Conservation (phyloP, 2,113 vertebrate species). For the Sigmodon hispidus region DNA sequence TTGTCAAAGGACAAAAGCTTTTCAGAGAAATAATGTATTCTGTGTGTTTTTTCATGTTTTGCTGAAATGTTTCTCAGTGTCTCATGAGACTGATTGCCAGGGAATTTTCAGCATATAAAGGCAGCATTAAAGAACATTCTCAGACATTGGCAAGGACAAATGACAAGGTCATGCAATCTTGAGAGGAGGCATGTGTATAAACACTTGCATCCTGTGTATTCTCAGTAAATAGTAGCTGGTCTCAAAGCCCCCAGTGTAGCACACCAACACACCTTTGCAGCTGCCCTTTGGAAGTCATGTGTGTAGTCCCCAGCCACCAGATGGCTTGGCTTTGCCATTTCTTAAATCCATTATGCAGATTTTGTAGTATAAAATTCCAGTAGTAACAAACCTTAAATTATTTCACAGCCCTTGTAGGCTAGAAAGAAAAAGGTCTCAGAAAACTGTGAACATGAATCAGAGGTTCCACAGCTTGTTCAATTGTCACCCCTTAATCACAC, state of each 20-base stretch:
- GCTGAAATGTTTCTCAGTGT: conserved; percentile 12
- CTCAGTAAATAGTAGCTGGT: not conserved
- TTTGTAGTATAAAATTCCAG: conserved; percentile 50
- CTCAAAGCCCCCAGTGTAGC: not conserved
- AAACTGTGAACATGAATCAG: not conserved
- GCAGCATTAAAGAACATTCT: not conserved
- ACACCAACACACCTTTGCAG: not conserved
- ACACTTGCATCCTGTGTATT: not conserved
- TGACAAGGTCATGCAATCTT: not conserved
- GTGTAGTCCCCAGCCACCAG: not conserved
- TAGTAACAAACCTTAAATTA: not conserved
- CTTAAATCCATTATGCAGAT: conserved; percentile 23
- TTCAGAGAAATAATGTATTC: conserved; percentile 52
- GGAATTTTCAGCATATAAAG: not conserved
- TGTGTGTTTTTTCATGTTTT: conserved; percentile 39
- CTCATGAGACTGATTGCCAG: conserved; percentile 10
- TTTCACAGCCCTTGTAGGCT: not conserved
- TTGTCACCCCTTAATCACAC: not conserved
- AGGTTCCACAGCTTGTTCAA: not conserved
- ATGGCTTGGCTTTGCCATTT: not conserved
- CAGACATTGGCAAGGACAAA: not conserved
- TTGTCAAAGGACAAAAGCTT: not conserved
- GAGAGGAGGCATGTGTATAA: not conserved
- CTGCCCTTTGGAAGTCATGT: not conserved
- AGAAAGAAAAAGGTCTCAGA: not conserved